Conservation (phyloP, 2,888 invertebrate species). For the Yponomeuta cagnagella region DNA sequence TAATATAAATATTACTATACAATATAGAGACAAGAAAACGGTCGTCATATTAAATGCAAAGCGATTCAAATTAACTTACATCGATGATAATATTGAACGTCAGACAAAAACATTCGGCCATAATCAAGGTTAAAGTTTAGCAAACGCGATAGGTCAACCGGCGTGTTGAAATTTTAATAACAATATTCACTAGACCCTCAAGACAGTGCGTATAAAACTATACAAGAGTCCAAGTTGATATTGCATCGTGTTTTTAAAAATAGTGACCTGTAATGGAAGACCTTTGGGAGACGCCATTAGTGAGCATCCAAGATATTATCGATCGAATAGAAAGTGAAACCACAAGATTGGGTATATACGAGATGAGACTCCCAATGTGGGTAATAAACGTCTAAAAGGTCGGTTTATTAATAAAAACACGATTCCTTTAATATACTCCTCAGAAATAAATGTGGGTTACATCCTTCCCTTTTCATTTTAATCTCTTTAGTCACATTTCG, state of each 20-base stretch:
- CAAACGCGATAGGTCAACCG: conserved; percentile 10
- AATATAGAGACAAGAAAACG: conserved; percentile 23
- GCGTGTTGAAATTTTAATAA: conserved; percentile 1
- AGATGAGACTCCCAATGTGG: neutral
- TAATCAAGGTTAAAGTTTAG: conserved; percentile 10
- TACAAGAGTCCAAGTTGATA: neutral
- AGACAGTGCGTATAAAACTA: neutral
- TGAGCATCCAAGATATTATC: neutral
- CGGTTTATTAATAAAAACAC: too few species aligned
- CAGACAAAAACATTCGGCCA: neutral
- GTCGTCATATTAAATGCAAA: neutral
- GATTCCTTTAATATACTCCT: too few species aligned
- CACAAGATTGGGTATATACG: neutral
- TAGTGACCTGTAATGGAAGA: conserved; percentile 6
- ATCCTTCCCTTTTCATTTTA: neutral
- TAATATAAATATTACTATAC: neutral
- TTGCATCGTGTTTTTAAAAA: neutral
- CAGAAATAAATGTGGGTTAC: neutral
- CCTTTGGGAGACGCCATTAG: neutral
- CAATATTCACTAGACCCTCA: conserved; percentile 3
- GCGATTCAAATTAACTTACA: neutral
- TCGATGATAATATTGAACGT: neutral
- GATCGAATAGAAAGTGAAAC: neutral
- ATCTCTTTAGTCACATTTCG: neutral
- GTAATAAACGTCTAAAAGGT: too few species aligned